These are phyloP conservation scores for Huso huso DNA, from an alignment of 2,797 vertebrate genomes.

Conservation along the genomic window DNA sequence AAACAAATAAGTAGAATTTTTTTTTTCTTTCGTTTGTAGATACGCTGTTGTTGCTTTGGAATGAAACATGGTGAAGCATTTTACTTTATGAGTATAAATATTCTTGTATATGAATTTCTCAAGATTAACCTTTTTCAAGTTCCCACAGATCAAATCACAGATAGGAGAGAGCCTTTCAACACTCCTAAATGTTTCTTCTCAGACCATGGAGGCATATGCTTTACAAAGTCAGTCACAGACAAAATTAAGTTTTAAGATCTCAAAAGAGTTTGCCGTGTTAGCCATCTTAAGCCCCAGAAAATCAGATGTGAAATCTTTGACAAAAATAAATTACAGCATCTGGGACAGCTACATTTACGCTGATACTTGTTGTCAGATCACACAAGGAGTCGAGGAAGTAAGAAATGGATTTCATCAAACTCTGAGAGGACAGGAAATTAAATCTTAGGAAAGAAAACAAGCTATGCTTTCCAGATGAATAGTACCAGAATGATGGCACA, in stretches of 20 bases:
- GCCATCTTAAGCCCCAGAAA: slow-evolving; percentile 51
- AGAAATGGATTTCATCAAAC: slow-evolving; percentile 70
- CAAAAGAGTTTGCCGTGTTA: slow-evolving; percentile 14
- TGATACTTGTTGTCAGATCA: slow-evolving; percentile 63
- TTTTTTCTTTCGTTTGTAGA: no score
- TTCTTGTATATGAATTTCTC: no score
- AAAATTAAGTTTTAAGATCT: slow-evolving; percentile 13
- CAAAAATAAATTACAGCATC: slow-evolving; percentile 66
- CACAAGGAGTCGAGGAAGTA: slow-evolving; percentile 48
- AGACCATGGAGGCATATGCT: neutral
- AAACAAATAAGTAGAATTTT: no score
- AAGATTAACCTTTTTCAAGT: no score
- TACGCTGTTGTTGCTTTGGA: no score
- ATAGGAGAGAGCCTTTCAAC: no score
- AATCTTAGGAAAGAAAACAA: slow-evolving; percentile 64
- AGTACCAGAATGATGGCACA: slow-evolving; percentile 43
- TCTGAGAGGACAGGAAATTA: slow-evolving; percentile 62
- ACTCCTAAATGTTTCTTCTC: slow-evolving; percentile 6
- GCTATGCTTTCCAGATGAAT: slow-evolving; percentile 54
- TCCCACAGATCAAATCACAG: no score
- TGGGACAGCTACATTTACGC: slow-evolving; percentile 57
- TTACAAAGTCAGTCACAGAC: slow-evolving; percentile 11
- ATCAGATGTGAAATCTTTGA: slow-evolving; percentile 57
- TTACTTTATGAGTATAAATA: no score
- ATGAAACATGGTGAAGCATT: no score